phyloP scores from a whole-genome alignment of 2,797 vertebrate species.

The Gallinago nigripennis region DNA sequence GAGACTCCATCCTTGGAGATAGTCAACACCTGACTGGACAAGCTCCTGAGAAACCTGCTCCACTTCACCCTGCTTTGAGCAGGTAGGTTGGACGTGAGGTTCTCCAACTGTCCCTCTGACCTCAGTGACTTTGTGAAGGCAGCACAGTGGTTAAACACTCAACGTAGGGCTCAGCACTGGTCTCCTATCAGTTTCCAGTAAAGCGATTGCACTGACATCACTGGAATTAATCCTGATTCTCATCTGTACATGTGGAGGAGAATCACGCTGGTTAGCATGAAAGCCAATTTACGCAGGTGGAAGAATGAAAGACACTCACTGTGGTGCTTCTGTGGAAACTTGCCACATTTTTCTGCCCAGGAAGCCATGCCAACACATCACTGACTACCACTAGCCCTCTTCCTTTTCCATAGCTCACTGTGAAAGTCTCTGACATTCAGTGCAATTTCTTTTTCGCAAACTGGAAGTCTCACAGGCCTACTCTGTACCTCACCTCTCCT shows the following conservation, averaged over 20 bases:
- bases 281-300: background rate
- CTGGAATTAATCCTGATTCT: background rate
- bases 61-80: background rate
- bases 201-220: background rate
- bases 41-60: background rate
- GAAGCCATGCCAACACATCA: background rate
- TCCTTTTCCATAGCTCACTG: slow-evolving; percentile 39
- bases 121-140: accelerated
- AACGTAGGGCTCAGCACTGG: background rate
- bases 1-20: background rate
- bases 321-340: background rate
- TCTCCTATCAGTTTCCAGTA: background rate
- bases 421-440: slow-evolving; percentile 17
- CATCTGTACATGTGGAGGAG: background rate
- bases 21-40: background rate
- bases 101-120: background rate
- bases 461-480: background rate
- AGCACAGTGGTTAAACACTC: accelerated
- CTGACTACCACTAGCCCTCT: background rate
- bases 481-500: background rate
- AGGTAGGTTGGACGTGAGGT: accelerated
- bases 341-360: background rate
- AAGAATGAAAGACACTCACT: background rate
- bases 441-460: background rate
- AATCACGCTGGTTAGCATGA: background rate